Conservation (phyloP, 1,140 invertebrate genomes). For the Drosophila pseudoobscura region DNA sequence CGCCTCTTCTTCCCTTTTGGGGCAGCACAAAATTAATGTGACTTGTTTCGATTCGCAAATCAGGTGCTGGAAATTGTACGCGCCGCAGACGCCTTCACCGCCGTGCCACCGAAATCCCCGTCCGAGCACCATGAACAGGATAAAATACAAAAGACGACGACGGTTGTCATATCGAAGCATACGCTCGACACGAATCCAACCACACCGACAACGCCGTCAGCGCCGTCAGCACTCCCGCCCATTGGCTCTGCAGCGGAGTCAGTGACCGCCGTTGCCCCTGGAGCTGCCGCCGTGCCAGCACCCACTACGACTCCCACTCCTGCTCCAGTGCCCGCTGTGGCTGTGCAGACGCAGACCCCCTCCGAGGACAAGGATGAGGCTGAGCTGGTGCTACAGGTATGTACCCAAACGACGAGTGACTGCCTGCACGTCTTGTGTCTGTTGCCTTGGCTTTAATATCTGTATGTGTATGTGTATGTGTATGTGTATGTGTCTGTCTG, state of each 20-base stretch:
- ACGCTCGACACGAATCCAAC: conserved; percentile 86
- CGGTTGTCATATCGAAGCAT: conserved; percentile 97
- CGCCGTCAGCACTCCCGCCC: conserved; percentile 50
- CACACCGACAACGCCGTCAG: conserved; percentile 65
- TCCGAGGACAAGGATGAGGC: conserved; percentile 26
- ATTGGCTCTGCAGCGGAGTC: conserved; percentile 31
- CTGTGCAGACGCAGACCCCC: conserved; percentile 52
- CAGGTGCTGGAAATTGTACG: conserved; percentile 94
- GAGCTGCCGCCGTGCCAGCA: conserved; percentile 7
- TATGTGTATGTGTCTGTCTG: conserved; percentile 13
- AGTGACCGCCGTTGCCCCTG: conserved; percentile 35
- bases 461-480: conserved; percentile 14
- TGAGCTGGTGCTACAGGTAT: conserved; percentile 74
- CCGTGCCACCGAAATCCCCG: conserved; percentile 90
- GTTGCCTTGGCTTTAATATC: conserved; percentile 45
- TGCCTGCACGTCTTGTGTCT: conserved; percentile 56
- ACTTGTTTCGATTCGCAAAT: conserved; percentile 32
- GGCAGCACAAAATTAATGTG: not conserved
- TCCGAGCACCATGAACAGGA: conserved; percentile 86
- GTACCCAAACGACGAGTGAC: conserved; percentile 36
- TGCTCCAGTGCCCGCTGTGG: conserved; percentile 17
- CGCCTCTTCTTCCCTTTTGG: conserved; percentile 23
- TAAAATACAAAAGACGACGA: conserved; percentile 93
- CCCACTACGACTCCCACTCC: conserved; percentile 15
- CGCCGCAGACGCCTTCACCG: conserved; percentile 92